Conservation (phyloP, 2,113 vertebrate species). For the Chroicocephalus ridibundus region DNA sequence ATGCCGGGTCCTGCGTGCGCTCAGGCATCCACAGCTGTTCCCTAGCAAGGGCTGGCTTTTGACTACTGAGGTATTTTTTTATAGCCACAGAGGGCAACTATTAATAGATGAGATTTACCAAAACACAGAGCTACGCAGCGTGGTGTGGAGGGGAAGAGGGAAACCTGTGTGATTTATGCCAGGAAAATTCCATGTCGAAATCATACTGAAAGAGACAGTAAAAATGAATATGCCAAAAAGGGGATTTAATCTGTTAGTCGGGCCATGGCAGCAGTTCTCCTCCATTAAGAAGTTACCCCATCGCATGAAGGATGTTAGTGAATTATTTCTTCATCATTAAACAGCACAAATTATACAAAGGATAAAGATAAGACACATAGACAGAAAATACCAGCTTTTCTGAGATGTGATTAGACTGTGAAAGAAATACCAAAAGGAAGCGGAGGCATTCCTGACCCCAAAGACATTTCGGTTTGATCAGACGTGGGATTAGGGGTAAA, state of each 20-base stretch:
- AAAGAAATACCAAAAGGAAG: not conserved
- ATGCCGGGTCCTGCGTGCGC: not conserved
- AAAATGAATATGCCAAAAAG: constrained; percentile 17
- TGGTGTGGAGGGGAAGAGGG: not conserved
- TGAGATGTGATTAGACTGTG: not conserved
- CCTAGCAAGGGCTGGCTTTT: constrained; percentile 45
- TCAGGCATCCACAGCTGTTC: constrained; percentile 50
- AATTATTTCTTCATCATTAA: constrained; percentile 19
- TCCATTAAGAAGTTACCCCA: not conserved
- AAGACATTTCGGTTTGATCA: constrained; percentile 40
- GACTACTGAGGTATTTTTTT: constrained; percentile 60
- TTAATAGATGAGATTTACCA: constrained; percentile 58
- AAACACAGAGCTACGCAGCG: not conserved
- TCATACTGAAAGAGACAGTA: constrained; percentile 1
- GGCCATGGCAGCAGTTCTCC: not conserved
- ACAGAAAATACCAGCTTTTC: not conserved
- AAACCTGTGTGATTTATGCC: constrained; percentile 41
- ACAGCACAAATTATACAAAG: not conserved
- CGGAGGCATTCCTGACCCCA: not conserved
- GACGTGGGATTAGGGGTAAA: constrained; percentile 8
- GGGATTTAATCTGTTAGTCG: not conserved
- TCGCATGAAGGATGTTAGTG: not conserved
- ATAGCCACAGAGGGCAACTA: constrained; percentile 60
- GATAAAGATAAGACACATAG: constrained; percentile 7
- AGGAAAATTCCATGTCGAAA: constrained; percentile 59